phyloP scores from a whole-genome alignment of 2,888 invertebrate species.

The Troides helena region DNA sequence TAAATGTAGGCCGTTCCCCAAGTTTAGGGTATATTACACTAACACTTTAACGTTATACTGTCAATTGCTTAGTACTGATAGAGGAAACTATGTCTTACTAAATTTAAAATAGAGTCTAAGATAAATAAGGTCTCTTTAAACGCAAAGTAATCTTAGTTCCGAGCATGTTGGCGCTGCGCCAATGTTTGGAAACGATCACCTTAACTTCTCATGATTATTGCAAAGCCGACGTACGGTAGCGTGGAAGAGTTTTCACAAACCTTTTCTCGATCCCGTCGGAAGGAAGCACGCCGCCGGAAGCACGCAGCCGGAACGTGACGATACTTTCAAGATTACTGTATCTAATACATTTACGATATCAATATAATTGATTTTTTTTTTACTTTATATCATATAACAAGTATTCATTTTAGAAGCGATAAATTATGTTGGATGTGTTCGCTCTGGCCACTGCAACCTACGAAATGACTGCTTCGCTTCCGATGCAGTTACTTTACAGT shows the following conservation, averaged over 20 bases:
- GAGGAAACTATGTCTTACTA: conserved; percentile 39
- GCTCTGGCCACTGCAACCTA: conserved; percentile 42
- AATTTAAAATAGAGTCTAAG: conserved; percentile 34
- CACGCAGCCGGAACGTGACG: neutral
- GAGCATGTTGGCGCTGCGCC: conserved; percentile 57
- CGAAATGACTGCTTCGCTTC: conserved; percentile 53
- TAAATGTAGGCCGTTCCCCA: conserved; percentile 32
- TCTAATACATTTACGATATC: neutral
- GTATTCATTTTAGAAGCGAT: neutral
- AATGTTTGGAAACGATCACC: conserved; percentile 61
- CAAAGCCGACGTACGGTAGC: conserved; percentile 51
- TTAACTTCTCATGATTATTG: conserved; percentile 62
- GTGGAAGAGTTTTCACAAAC: conserved; percentile 58
- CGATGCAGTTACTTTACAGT: conserved; percentile 52
- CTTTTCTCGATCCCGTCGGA: conserved; percentile 35
- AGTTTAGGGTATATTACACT: conserved; percentile 27
- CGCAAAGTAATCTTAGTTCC: conserved; percentile 42
- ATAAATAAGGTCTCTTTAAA: conserved; percentile 34
- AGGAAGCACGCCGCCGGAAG: conserved; percentile 40
- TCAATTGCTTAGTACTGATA: conserved; percentile 22
- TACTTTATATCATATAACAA: no score
- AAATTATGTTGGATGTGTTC: conserved; percentile 25
- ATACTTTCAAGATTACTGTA: no score
- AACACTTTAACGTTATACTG: conserved; percentile 24
- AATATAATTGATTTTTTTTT: no score